These are phyloP conservation scores for Meliscaeva auricollis DNA, from an alignment of 2,888 invertebrate genomes.

Conservation along the genomic window DNA sequence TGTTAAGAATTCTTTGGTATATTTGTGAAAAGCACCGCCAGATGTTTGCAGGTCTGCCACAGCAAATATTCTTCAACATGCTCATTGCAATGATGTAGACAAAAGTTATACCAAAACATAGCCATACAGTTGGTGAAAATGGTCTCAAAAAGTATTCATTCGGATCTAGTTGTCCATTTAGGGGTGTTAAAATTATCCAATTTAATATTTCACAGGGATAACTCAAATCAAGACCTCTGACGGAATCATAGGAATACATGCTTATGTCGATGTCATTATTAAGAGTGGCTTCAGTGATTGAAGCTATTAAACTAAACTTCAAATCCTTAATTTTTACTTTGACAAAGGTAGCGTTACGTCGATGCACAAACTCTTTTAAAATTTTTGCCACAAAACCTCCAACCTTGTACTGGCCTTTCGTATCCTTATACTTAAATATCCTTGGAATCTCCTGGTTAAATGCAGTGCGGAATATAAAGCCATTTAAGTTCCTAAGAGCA, in stretches of 20 bases:
- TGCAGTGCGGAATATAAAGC: not conserved
- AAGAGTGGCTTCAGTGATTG: not conserved
- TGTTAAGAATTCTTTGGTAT: not conserved
- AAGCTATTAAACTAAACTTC: not conserved
- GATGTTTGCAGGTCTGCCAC: not conserved
- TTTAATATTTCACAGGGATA: not conserved
- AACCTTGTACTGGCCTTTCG: not conserved
- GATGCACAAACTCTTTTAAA: not conserved
- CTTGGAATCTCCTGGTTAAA: not conserved
- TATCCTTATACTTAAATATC: too few species aligned
- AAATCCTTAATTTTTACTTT: not conserved
- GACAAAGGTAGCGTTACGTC: not conserved
- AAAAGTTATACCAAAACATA: not conserved
- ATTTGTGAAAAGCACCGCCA: conserved; percentile 21
- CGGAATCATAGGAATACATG: not conserved
- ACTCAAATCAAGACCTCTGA: not conserved
- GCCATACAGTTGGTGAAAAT: not conserved
- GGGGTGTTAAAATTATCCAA: not conserved
- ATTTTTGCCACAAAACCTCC: conserved; percentile 5
- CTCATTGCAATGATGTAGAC: not conserved
- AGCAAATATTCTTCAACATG: not conserved
- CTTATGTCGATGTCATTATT: not conserved
- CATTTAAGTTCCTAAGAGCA: conserved; percentile 2
- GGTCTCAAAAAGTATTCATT: conserved; percentile 23
- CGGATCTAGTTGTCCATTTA: not conserved